Evolutionary conservation across 2,888 invertebrate genomes (phyloP).

Genomic region (Pseudococcus jackbeardsleyi): DNA sequence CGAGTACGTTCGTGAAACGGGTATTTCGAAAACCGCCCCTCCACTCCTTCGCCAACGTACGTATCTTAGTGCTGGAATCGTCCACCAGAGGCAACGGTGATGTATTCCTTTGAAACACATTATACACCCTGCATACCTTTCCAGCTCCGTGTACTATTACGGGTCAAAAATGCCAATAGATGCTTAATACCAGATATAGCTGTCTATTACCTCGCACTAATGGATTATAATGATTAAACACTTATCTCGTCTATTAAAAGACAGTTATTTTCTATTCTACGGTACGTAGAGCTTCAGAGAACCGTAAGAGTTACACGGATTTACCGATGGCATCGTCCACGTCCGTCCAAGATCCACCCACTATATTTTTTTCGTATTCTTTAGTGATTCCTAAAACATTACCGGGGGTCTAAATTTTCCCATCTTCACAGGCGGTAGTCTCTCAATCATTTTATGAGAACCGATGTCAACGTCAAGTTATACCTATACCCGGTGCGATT

Average conservation of each 20-base stretch:
- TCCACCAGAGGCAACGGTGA: not conserved
- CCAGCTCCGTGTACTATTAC: not conserved
- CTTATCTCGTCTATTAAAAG: slow-evolving; percentile 58
- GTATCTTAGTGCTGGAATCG: not conserved
- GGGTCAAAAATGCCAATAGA: slow-evolving; percentile 53
- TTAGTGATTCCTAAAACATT: slow-evolving; percentile 10
- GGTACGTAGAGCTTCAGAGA: not conserved
- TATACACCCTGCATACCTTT: not conserved
- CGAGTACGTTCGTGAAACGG: not conserved
- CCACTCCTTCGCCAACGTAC: not conserved
- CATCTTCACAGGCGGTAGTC: not conserved
- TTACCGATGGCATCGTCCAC: not conserved
- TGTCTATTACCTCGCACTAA: slow-evolving; percentile 54
- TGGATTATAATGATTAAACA: slow-evolving; percentile 58
- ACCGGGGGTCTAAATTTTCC: not conserved
- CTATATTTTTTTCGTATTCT: slow-evolving; percentile 14
- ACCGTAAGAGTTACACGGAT: not conserved
- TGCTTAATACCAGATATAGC: slow-evolving; percentile 59
- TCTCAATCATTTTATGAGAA: not conserved
- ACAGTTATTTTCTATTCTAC: slow-evolving; percentile 45
- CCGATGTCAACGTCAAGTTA: not conserved
- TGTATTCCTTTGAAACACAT: not conserved
- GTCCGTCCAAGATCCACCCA: not conserved
- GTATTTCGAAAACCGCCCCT: slow-evolving; percentile 25
- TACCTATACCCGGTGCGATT: not conserved